Evolutionary conservation across 2,797 vertebrate species (phyloP), one percentile per base, ranked within the genome.

Genomic region (Ctenosaura bakeri): DNA sequence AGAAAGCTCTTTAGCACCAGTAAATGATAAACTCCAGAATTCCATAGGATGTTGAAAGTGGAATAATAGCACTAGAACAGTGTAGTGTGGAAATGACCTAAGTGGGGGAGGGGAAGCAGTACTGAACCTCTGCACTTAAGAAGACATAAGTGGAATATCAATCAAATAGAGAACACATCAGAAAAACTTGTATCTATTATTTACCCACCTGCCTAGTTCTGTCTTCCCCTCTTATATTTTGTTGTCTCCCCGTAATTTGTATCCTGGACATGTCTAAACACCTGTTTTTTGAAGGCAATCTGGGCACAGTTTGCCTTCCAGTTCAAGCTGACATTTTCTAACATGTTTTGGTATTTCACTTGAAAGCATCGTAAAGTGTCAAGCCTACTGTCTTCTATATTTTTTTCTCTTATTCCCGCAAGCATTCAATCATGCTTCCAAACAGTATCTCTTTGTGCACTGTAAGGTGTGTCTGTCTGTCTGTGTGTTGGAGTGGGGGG

Each of bases 321-420:
- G 94, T 96, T 95, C 92, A 95, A 95, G 93, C 86, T 94, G 93
- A 84, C 79, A 87, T 89, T 87, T 89, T 24, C 64, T 80, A 50
- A 89, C 73, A 52, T 46, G 90, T 94, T 94, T 93, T 29, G 52
- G 38, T 73, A 87, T 93, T 94, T 94, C 89, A 32, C 86, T 95
- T 86, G 73, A 93, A 87, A 83, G 64, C 52, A 83, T 77, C 46
- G 32, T n/a, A 50, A 54, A 88, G 76, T 90, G 81, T 90, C 86
- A 92, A 74, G 71, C 62, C 76, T 52, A 32, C 86, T 80, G n/a
- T 90, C 84, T 92, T 88, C 74, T 88, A 7, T 90, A 87, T 90
- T 88, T 96, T 95, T 83, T 94, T 38, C 78, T 90, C 56, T 88
- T 83, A 89, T 83, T 79, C 91, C 74, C 66, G 38, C 7, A 1